phyloP scores from a whole-genome alignment of 1,140 invertebrate species.

The Nasonia giraulti region DNA sequence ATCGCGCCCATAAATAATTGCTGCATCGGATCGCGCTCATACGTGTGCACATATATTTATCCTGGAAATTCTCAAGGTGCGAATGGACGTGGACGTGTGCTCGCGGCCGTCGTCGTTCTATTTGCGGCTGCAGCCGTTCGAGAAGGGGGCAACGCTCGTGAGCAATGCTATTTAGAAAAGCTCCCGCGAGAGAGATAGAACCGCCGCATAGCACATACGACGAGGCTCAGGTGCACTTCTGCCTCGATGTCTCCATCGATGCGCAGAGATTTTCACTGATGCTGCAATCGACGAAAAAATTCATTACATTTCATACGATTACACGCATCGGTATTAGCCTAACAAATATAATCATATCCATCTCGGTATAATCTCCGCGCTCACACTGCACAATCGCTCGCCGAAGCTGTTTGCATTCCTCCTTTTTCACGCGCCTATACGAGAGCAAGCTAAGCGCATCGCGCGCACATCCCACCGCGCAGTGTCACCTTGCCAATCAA shows the following conservation, averaged over 20 bases:
- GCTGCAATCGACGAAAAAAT: too few species aligned
- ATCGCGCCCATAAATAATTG: background rate
- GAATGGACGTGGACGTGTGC: background rate
- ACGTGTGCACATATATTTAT: constrained; percentile 8
- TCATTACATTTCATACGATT: too few species aligned
- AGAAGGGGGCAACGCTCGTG: constrained; percentile 42
- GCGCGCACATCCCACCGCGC: too few species aligned
- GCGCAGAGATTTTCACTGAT: too few species aligned
- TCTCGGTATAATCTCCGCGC: too few species aligned
- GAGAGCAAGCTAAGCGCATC: too few species aligned
- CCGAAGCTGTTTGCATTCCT: background rate
- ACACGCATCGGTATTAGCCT: too few species aligned
- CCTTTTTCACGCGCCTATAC: background rate
- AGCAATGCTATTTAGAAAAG: constrained; percentile 24
- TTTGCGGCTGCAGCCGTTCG: constrained; percentile 19
- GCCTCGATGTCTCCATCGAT: too few species aligned
- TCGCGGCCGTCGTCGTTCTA: constrained; percentile 29
- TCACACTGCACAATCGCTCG: too few species aligned
- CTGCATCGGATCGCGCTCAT: background rate
- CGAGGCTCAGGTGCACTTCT: too few species aligned
- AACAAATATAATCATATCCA: too few species aligned
- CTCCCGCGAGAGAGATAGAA: background rate
- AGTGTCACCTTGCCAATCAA: background rate
- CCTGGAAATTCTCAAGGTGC: constrained; percentile 47
- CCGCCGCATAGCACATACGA: background rate